These are phyloP conservation scores for Zaprionus gabonicus DNA, from an alignment of 1,140 invertebrate genomes.

Conservation along the genomic window DNA sequence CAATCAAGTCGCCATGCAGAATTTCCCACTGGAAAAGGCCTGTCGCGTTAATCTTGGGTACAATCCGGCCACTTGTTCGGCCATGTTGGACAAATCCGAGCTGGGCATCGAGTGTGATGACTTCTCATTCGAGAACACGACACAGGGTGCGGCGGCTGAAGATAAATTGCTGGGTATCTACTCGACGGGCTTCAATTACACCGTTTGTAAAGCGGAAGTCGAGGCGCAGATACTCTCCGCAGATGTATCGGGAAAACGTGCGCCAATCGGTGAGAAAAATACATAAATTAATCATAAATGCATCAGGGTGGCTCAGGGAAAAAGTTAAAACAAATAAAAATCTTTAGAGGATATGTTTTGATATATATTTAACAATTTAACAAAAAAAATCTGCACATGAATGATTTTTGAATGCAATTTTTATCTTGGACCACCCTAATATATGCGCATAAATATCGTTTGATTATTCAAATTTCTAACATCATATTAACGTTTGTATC, in stretches of 20 bases:
- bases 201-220: slow-evolving; percentile 84
- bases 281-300: background rate
- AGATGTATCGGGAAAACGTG: slow-evolving; percentile 85
- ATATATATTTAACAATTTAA: background rate
- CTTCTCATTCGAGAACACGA: slow-evolving; percentile 80
- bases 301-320: background rate
- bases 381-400: background rate
- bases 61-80: slow-evolving; percentile 86
- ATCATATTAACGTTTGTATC: background rate
- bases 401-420: background rate
- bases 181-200: slow-evolving; percentile 65
- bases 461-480: background rate
- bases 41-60: slow-evolving; percentile 88
- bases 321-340: background rate
- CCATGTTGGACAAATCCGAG: slow-evolving; percentile 84
- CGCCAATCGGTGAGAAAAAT: slow-evolving; percentile 71
- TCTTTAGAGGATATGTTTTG: no score
- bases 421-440: background rate
- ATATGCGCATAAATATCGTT: background rate
- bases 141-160: slow-evolving; percentile 53
- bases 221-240: slow-evolving; percentile 87
- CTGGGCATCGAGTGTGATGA: slow-evolving; percentile 77
- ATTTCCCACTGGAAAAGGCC: slow-evolving; percentile 86
- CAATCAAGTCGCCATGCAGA: slow-evolving; percentile 84
- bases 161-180: slow-evolving; percentile 36